Evolutionary conservation across 2,888 invertebrate species (phyloP), one percentile per base, ranked within the genome.

Genomic region (Drosophila flavopinicola): DNA sequence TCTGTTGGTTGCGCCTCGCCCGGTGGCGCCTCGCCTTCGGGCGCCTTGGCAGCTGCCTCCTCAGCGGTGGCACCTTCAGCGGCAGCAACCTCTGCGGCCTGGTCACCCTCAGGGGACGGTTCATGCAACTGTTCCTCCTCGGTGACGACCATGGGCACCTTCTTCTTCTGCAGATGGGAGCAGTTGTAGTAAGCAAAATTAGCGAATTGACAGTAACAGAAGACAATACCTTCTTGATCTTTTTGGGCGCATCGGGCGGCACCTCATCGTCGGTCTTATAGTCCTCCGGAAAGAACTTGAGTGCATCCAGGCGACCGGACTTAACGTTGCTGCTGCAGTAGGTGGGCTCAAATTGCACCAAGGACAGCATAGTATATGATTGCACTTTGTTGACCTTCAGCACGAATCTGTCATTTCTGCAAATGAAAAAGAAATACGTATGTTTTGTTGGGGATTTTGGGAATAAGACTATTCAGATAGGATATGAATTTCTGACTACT

Each of bases 371-470:
- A 25, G 94, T 93, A 5, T 94, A 94, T 1, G 93, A 93, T 9
- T 93, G 93, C 11, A 93, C 92, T 69, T 93, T 93, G 17, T 94
- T 93, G 10, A 96, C 90, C 91, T 95, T 94, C 5, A 96, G 87
- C 1, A 96, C 93, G 73, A 95, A 91, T 69, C 94, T 94, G 80
- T 95, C 95, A 76, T 92, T 92, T 70, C 95, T 95, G n/a, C n/a
- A n/a, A n/a, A n/a, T n/a, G n/a, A n/a, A n/a, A n/a, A n/a, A n/a
- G n/a, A n/a, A n/a, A n/a, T n/a, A n/a, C n/a, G n/a, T n/a, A n/a
- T n/a, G n/a, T n/a, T n/a, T n/a, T n/a, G n/a, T n/a, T n/a, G n/a
- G n/a, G n/a, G n/a, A n/a, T n/a, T n/a, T n/a, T n/a, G n/a, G n/a
- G n/a, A n/a, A n/a, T n/a, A n/a, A n/a, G n/a, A n/a, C n/a, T n/a